phyloP scores from a whole-genome alignment of 1,140 invertebrate species.

The Prorops nasuta region DNA sequence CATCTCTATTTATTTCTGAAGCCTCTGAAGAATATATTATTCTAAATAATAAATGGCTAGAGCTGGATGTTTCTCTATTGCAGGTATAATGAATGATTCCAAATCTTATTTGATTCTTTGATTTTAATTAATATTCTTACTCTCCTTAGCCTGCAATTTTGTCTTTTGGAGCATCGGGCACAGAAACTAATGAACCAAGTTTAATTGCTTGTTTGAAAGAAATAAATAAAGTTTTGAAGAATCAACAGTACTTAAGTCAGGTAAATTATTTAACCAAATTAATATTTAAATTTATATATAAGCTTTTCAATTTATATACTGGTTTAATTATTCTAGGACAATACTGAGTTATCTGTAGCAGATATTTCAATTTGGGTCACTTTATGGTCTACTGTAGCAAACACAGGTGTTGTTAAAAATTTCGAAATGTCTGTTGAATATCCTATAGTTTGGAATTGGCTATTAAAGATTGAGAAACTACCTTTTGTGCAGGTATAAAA shows the following conservation, averaged over 20 bases:
- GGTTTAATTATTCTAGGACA: constrained; percentile 32
- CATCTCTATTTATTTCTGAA: constrained; percentile 58
- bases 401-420: constrained; percentile 47
- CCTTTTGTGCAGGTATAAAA: constrained; percentile 56
- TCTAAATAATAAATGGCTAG: constrained; percentile 65
- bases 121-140: background rate
- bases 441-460: constrained; percentile 54
- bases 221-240: constrained; percentile 39
- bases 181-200: constrained; percentile 35
- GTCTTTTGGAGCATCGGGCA: constrained; percentile 36
- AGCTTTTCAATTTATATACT: constrained; percentile 45
- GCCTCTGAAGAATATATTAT: constrained; percentile 34
- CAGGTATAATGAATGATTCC: constrained; percentile 59
- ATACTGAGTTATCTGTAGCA: constrained; percentile 55
- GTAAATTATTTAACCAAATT: constrained; percentile 23
- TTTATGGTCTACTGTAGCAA: constrained; percentile 60
- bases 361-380: constrained; percentile 68
- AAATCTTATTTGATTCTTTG: constrained; percentile 39
- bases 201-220: constrained; percentile 45
- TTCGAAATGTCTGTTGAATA: constrained; percentile 52
- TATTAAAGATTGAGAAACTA: constrained; percentile 53
- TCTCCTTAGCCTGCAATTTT: constrained; percentile 44
- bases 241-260: constrained; percentile 50
- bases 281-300: constrained; percentile 27
- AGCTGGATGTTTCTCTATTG: constrained; percentile 72